These are phyloP conservation scores for Tetramorium simillimum DNA, from an alignment of 1,140 invertebrate genomes.

Conservation along the genomic window DNA sequence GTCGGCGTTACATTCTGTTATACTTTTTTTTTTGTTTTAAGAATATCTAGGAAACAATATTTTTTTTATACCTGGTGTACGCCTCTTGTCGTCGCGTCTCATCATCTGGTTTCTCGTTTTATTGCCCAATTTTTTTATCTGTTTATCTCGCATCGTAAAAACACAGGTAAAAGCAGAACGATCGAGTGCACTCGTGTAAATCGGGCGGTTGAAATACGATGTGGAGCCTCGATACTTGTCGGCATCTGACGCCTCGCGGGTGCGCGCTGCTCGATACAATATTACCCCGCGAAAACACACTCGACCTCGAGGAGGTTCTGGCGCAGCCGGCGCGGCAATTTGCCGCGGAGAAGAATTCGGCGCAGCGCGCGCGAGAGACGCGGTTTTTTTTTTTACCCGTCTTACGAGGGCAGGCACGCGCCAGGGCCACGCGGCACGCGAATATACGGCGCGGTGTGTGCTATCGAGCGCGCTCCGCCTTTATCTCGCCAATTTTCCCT, in stretches of 20 bases:
- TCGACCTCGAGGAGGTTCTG: neutral
- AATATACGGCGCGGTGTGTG: neutral
- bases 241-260: neutral
- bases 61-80: too few relatives aligned
- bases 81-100: neutral
- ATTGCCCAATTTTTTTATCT: neutral
- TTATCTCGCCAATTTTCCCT: conserved; percentile 34
- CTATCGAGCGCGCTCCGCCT: conserved; percentile 18
- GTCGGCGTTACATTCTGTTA: neutral
- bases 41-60: neutral
- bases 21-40: neutral
- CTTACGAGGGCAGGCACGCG: neutral
- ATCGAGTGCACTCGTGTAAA: neutral
- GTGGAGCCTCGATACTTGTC: neutral
- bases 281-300: conserved; percentile 26
- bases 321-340: neutral
- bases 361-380: neutral
- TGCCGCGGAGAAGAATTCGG: conserved; percentile 8
- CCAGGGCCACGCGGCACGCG: neutral
- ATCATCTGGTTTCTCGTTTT: neutral
- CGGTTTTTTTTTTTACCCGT: neutral
- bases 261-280: neutral
- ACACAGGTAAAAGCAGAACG: neutral
- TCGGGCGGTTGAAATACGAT: neutral
- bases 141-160: neutral